Percentiles rank a stretch among this genome's conserved stretches.
These are phyloP conservation scores for Rhizoglyphus robini DNA, from an alignment of 1,140 invertebrate genomes.

Conservation along the genomic window DNA sequence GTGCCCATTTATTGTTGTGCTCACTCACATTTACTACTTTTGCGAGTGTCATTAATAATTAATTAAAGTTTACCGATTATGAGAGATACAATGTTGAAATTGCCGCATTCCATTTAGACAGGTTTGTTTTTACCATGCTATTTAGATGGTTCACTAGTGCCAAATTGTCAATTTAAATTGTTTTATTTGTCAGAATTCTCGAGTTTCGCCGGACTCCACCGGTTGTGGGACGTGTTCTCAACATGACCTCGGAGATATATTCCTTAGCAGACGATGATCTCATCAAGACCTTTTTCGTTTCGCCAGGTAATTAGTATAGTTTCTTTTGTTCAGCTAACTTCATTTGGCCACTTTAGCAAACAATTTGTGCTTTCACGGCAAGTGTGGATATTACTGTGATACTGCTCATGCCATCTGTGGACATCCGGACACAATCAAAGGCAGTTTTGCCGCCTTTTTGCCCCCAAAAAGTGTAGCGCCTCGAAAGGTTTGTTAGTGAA, in stretches of 20 bases:
- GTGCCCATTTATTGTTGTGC: too few species aligned
- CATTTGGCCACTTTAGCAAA: too few species aligned
- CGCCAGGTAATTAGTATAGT: constrained; percentile 33
- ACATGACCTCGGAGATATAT: constrained; percentile 85
- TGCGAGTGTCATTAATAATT: too few species aligned
- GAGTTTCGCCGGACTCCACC: constrained; percentile 76
- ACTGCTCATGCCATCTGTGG: constrained; percentile 94
- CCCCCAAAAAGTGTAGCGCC: constrained; percentile 62
- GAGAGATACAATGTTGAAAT: constrained; percentile 96
- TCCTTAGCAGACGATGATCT: constrained; percentile 44
- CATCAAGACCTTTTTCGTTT: constrained; percentile 35
- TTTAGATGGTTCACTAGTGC: too few species aligned
- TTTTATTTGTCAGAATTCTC: constrained; percentile 66
- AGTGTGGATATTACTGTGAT: constrained; percentile 97
- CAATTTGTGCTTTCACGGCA: constrained; percentile 43
- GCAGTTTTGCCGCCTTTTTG: constrained; percentile 87
- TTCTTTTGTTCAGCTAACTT: constrained; percentile 11
- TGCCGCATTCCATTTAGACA: constrained; percentile 94
- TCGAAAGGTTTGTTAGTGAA: constrained; percentile 76
- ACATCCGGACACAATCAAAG: constrained; percentile 82
- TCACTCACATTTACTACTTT: too few species aligned
- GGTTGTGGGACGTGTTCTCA: constrained; percentile 71
- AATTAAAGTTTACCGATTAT: constrained; percentile 97
- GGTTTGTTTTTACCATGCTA: too few species aligned
- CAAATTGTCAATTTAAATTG: too few species aligned